phyloP scores from a whole-genome alignment of 2,113 vertebrate genomes.

The Noctilio leporinus region DNA sequence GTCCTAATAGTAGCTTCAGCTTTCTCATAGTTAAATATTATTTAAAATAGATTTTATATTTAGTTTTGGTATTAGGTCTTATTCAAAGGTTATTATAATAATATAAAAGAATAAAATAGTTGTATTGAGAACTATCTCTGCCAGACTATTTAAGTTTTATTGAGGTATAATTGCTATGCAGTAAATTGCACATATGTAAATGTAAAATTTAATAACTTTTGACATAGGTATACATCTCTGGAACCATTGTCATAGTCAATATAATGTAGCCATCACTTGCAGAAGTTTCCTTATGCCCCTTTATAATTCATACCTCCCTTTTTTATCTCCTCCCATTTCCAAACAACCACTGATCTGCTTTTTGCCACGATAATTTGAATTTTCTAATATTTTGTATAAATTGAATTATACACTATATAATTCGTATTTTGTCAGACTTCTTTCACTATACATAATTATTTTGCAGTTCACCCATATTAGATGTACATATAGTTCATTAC shows the following conservation, averaged over 20 bases:
- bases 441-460: background rate
- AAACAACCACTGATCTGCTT: background rate
- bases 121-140: background rate
- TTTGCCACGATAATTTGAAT: background rate
- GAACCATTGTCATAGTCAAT: background rate
- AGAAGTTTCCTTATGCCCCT: background rate
- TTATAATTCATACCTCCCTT: background rate
- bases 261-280: background rate
- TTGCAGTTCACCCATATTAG: constrained; percentile 2
- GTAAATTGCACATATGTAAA: background rate
- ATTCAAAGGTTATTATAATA: background rate
- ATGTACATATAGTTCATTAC: background rate
- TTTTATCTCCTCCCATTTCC: background rate
- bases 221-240: background rate
- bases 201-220: background rate
- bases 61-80: background rate
- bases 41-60: background rate
- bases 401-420: background rate
- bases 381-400: constrained; percentile 14
- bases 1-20: background rate
- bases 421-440: background rate
- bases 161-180: background rate
- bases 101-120: background rate
- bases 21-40: constrained; percentile 15
- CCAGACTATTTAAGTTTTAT: background rate